A percentile compares a stretch with the other conserved stretches of the same genome.
Conservation (phyloP, 2,888 invertebrate genomes). For the Epicampocera succincta region DNA sequence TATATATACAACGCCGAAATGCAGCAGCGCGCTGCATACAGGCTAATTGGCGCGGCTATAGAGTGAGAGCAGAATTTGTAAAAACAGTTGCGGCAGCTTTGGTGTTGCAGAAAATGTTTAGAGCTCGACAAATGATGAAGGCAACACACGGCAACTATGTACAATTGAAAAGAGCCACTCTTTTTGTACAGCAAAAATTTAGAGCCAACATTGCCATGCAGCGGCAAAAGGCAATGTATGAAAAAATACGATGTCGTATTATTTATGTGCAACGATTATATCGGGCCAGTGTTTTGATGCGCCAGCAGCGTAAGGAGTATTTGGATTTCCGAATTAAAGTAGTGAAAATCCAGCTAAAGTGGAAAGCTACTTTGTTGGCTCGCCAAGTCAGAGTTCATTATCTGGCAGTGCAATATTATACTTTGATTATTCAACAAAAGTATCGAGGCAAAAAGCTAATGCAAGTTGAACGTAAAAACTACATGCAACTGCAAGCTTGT, state of each 20-base stretch:
- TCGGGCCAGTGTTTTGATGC: slow-evolving; percentile 72
- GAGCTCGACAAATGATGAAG: slow-evolving; percentile 73
- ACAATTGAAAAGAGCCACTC: slow-evolving; percentile 61
- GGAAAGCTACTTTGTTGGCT: slow-evolving; percentile 77
- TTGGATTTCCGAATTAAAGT: slow-evolving; percentile 73
- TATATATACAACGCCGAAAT: slow-evolving; percentile 74
- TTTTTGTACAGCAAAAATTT: slow-evolving; percentile 73
- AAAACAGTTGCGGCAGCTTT: slow-evolving; percentile 68
- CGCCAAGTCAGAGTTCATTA: slow-evolving; percentile 75
- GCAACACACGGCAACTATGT: slow-evolving; percentile 70
- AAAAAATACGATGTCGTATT: slow-evolving; percentile 72
- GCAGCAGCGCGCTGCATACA: slow-evolving; percentile 80
- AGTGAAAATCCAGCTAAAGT: slow-evolving; percentile 76
- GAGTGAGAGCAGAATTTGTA: slow-evolving; percentile 72
- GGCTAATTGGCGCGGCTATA: slow-evolving; percentile 77
- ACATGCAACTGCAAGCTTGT: slow-evolving; percentile 69
- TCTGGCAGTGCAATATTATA: slow-evolving; percentile 71
- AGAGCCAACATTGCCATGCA: slow-evolving; percentile 73
- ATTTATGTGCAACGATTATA: slow-evolving; percentile 76
- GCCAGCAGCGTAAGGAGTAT: slow-evolving; percentile 64
- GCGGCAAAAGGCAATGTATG: slow-evolving; percentile 70
- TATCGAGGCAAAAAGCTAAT: slow-evolving; percentile 76
- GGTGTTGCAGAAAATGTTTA: slow-evolving; percentile 77
- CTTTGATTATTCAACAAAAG: slow-evolving; percentile 75
- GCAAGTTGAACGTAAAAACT: slow-evolving; percentile 73